These are phyloP conservation scores for Zonotrichia albicollis DNA, from an alignment of 2,797 vertebrate species.

Conservation along the genomic window DNA sequence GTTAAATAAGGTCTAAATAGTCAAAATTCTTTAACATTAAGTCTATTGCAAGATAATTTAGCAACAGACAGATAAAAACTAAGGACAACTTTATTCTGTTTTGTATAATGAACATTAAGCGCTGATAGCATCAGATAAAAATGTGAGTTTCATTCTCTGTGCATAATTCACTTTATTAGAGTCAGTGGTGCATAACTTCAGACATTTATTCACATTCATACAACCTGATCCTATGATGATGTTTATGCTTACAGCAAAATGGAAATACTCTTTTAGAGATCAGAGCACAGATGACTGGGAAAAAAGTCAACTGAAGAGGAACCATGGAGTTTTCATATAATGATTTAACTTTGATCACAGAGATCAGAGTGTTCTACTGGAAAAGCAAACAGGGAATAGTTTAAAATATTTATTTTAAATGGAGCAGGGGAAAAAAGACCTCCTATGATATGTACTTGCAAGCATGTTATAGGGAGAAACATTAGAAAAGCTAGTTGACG, in stretches of 20 bases:
- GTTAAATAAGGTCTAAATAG: background rate
- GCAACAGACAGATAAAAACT: background rate
- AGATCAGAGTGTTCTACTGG: slow-evolving; percentile 17
- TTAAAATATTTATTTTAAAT: slow-evolving; percentile 58
- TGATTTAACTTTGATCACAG: slow-evolving; percentile 36
- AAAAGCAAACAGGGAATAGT: slow-evolving; percentile 23
- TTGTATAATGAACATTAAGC: background rate
- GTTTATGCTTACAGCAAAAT: slow-evolving; percentile 13
- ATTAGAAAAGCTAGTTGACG: slow-evolving; percentile 48
- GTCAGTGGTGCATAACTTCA: background rate
- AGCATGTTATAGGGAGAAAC: background rate
- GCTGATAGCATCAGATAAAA: background rate
- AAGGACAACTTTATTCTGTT: background rate
- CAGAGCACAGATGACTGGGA: background rate
- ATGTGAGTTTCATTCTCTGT: background rate
- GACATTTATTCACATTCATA: background rate
- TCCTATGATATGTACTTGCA: slow-evolving; percentile 37
- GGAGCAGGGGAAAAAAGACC: background rate
- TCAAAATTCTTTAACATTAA: background rate
- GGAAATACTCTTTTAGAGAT: slow-evolving; percentile 35
- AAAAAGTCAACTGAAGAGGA: background rate
- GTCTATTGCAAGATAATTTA: background rate
- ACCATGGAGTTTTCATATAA: background rate
- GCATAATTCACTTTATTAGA: background rate
- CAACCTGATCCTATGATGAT: background rate